Percentiles rank a stretch among this genome's conserved stretches.
phyloP scores from a whole-genome alignment of 2,113 vertebrate species.

The Myrmophylax atrothorax region DNA sequence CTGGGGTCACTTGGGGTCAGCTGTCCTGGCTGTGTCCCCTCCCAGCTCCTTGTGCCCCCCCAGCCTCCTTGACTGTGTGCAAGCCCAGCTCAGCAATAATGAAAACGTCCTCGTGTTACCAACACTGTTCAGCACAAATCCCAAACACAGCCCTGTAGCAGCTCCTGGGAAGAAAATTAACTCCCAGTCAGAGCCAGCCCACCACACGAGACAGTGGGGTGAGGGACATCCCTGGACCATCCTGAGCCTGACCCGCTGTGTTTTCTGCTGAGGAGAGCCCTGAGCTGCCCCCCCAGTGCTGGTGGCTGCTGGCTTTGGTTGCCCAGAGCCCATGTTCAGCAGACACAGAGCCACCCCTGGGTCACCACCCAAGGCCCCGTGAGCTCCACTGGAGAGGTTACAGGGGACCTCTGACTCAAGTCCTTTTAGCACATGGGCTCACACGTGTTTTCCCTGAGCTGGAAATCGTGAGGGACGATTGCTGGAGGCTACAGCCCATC shows the following conservation, averaged over 20 bases:
- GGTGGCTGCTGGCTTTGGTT: neutral
- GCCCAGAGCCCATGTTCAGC: neutral
- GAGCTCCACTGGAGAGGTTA: neutral
- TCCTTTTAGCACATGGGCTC: neutral
- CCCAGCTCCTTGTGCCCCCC: neutral
- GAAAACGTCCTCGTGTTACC: neutral
- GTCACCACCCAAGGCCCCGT: accelerated
- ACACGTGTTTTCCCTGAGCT: neutral
- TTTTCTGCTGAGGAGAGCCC: neutral
- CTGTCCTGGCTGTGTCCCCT: neutral
- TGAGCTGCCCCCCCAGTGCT: neutral
- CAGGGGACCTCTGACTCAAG: neutral
- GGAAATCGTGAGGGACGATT: neutral
- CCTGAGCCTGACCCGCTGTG: accelerated
- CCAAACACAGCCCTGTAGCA: neutral
- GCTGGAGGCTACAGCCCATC: neutral
- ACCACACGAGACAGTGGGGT: neutral
- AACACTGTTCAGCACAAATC: neutral
- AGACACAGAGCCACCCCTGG: neutral
- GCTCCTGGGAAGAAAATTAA: neutral
- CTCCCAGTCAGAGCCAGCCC: neutral
- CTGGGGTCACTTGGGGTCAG: neutral
- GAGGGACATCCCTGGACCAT: accelerated
- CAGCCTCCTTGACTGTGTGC: neutral
- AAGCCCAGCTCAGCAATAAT: neutral